Conservation (phyloP, 2,113 vertebrate genomes). For the Zapus hudsonius region DNA sequence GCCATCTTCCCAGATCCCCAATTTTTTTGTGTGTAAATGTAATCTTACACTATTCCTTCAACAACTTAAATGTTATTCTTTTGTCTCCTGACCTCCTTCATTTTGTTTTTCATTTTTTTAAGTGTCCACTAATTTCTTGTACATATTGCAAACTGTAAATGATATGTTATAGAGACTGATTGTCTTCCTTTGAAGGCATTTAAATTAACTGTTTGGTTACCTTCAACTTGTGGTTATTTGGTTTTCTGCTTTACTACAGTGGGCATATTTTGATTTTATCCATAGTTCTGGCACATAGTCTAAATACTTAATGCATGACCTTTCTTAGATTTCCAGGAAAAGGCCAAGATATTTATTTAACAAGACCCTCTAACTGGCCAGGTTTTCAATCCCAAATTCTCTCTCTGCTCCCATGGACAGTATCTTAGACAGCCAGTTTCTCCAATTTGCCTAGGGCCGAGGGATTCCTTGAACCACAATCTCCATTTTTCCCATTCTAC, state of each 20-base stretch:
- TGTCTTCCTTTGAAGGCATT: conserved; percentile 1
- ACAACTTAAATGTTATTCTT: not conserved
- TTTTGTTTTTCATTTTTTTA: conserved; percentile 14
- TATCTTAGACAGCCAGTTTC: not conserved
- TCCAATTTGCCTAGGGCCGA: not conserved
- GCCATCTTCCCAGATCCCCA: too few relatives aligned
- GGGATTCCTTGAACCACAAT: not conserved
- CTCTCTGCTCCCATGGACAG: not conserved
- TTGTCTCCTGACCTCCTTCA: not conserved
- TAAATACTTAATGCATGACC: not conserved
- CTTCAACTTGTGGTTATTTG: not conserved
- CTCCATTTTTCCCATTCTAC: conserved; percentile 2
- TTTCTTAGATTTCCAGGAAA: conserved; percentile 24
- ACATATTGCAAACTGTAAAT: not conserved
- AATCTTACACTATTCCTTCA: conserved; percentile 24
- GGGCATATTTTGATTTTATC: conserved; percentile 10
- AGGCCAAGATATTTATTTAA: not conserved
- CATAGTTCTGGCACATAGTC: not conserved
- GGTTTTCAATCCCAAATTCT: not conserved
- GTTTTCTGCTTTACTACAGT: conserved; percentile 19
- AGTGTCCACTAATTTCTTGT: not conserved
- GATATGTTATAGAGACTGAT: not conserved
- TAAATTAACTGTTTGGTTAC: not conserved
- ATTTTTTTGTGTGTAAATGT: not conserved
- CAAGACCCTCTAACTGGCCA: not conserved